phyloP scores from a whole-genome alignment of 2,888 invertebrate species.

The Sicus ferrugineus region DNA sequence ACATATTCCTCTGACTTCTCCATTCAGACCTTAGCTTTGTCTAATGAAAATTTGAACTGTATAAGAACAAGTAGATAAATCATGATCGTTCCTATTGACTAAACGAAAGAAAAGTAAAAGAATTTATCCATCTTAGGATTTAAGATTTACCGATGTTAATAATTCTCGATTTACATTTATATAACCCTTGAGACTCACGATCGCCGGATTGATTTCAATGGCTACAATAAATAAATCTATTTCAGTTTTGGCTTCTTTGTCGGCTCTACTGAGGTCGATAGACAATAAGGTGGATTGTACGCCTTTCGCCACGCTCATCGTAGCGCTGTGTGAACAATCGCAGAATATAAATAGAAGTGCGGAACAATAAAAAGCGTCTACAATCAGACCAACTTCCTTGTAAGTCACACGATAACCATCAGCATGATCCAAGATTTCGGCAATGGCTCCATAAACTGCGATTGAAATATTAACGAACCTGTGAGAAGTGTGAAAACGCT shows the following conservation, averaged over 20 bases:
- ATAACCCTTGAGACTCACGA: constrained; percentile 74
- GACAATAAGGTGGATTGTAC: constrained; percentile 71
- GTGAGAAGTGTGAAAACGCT: background rate
- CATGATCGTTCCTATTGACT: constrained; percentile 73
- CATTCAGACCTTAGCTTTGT: constrained; percentile 34
- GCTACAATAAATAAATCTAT: constrained; percentile 75
- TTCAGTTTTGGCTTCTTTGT: constrained; percentile 71
- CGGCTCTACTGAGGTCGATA: constrained; percentile 69
- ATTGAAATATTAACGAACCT: constrained; percentile 72
- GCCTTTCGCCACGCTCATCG: constrained; percentile 71
- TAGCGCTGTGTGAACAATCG: constrained; percentile 74
- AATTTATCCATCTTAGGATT: constrained; percentile 12
- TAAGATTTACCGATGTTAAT: constrained; percentile 69
- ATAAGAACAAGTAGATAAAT: constrained; percentile 73
- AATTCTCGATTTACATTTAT: constrained; percentile 72
- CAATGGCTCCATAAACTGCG: constrained; percentile 73
- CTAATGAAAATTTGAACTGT: constrained; percentile 72
- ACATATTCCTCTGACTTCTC: background rate
- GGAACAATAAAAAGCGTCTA: constrained; percentile 71
- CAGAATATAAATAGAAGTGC: constrained; percentile 72
- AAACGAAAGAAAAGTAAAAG: constrained; percentile 51
- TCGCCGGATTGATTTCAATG: constrained; percentile 75
- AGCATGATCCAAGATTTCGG: constrained; percentile 72
- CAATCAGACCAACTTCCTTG: constrained; percentile 73
- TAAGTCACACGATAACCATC: constrained; percentile 69